Evolutionary conservation across 2,888 invertebrate genomes (phyloP), one percentile per base, ranked within the genome.

Genomic region (Trissolcus japonicus): DNA sequence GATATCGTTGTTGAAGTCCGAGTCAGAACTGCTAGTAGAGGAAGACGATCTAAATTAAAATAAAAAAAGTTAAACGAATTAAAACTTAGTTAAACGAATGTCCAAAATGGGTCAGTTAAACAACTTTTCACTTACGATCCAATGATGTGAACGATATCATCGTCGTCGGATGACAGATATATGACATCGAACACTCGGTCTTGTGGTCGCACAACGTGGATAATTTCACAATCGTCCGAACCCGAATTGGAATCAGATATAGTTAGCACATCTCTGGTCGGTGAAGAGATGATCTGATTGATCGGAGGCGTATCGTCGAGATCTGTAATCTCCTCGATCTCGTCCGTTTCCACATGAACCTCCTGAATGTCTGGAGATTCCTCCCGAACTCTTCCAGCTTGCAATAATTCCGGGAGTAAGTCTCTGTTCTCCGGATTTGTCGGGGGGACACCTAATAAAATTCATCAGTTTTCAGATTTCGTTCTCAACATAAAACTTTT

Each of bases 151-250:
- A 74, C 62, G 6, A 67, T 11, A 7, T 72, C 54, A 35, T 65
- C 60, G 0, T 54, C 56, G 29, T 50, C 55, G 0, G 75, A 75
- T n/a, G 75, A 75, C 14, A 68, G 13, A 48, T 57, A 14, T 6
- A 67, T 43, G 14, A 74, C 2, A 53, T 74, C 74, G n/a, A 16
- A 56, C n/a, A 67, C 61, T 46, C 62, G 56, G 48, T 73, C 51
- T 43, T 63, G 50, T 0, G 74, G 57, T 46, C 53, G 21, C 16
- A 74, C 53, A 3, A 57, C 67, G 0, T 19, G 19, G 11, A 74
- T 67, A 9, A 74, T 67, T 67, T 74, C 74, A 35, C 66, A 67
- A 11, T 67, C 73, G 21, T 66, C 74, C 0, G 67, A 67, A 43
- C 50, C 43, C 4, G 53, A 53, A 54, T 29, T 53, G 3, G 55